Evolutionary conservation across 2,113 vertebrate genomes (phyloP), one percentile per base, ranked within the genome.

Genomic region (Aldabrachelys gigantea): DNA sequence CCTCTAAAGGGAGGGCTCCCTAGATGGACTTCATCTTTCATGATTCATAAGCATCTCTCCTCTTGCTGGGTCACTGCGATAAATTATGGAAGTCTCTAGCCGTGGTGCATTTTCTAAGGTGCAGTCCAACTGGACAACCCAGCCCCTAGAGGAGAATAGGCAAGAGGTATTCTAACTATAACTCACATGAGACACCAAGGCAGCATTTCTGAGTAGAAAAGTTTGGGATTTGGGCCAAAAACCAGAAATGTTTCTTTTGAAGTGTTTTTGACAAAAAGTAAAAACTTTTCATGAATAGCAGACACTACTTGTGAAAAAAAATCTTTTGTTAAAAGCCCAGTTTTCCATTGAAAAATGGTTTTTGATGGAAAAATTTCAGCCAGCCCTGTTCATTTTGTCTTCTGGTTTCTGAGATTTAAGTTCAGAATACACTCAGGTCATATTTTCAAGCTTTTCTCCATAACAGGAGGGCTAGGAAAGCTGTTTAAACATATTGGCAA

Each of bases 221-320:
- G 12, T 41, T 16, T 57, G 3, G 25, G 31, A 3, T 85, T 94
- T 91, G 65, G 81, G 8, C n/a, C 47, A 90, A 80, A 92, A 4
- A 5, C 10, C 53, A 83, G 80, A 91, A 50, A 10, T 85, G 14
- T 31, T 78, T 19, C 3, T 75, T 7, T 87, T 96, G 53, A 79
- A 92, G 91, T 95, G 56, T 93, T 89, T 92, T 59, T 59, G 57
- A 29, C 29, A 59, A 83, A 87, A 87, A 29, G 83, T 85, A 95
- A 78, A 57, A 17, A 2, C 2, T 24, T 75, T 93, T 88, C 85
- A 52, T 97, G 86, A 8, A 50, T 17, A 75, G n/a, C 19, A 0
- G 27, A 14, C 24, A 2, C 12, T 47, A 91, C 11, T 92, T 79
- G 5, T 81, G 47, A 81, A 93, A 81, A 8, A 91, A 88, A 41